Conservation (phyloP, 2,113 vertebrate species). For the Trogon melanurus region DNA sequence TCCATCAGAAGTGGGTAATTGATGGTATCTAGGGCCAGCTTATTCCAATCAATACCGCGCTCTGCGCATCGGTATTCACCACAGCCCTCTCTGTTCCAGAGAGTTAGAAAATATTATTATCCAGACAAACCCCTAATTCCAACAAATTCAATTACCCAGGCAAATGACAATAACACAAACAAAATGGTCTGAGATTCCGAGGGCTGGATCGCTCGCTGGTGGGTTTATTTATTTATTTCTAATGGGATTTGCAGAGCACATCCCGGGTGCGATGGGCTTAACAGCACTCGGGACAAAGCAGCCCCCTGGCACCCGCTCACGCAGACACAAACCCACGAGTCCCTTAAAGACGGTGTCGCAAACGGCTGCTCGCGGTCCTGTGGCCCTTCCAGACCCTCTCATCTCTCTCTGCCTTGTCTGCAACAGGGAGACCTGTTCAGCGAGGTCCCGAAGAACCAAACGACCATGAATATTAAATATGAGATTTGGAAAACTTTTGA, state of each 20-base stretch:
- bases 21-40: slow-evolving; percentile 51
- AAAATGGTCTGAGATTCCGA: background rate
- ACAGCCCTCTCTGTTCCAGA: background rate
- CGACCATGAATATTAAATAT: background rate
- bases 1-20: slow-evolving; percentile 56
- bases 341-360: background rate
- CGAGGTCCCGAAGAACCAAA: background rate
- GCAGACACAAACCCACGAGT: background rate
- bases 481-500: background rate
- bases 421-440: background rate
- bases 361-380: background rate
- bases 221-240: background rate
- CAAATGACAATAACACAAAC: slow-evolving; percentile 49
- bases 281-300: background rate
- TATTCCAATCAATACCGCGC: background rate
- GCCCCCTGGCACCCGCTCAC: background rate
- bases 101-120: slow-evolving; percentile 52
- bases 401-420: background rate
- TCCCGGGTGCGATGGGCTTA: rapidly evolving
- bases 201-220: background rate
- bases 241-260: background rate
- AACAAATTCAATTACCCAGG: slow-evolving; percentile 59
- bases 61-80: background rate
- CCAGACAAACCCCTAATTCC: slow-evolving; percentile 63
- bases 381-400: background rate